Base-by-base conservation (phyloP, 1,140 invertebrate species). In the Sminthurides bifidus region DNA sequence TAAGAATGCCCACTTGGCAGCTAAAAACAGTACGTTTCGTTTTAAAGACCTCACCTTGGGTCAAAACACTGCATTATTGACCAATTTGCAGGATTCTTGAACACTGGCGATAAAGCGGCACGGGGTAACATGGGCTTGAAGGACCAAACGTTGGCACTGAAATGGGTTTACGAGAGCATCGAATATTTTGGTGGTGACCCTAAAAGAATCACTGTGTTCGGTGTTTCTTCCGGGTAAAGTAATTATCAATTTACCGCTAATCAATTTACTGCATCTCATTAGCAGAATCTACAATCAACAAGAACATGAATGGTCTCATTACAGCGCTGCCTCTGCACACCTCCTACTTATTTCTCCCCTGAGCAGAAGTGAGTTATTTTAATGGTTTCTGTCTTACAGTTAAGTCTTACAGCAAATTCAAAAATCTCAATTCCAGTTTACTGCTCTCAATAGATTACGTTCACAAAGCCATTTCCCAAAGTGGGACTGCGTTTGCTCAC, bases 141-240 rank as follows among this genome's bases (percentile, higher is more conserved):
- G 23, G 33, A 35, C 33, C 78, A 77, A 61, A 57, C 71, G 4
- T 60, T 76, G 63, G 78, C 75, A 4, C 48, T 75, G 8, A 64
- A 70, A 60, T 75, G 74, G 74, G 67, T 78, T 10, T 66, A 69
- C 52, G 66, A 72, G 38, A 75, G 76, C 51, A 77, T 77, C n/a
- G 58, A 70, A 75, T 15, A 69, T 45, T 81, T 81, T 64, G 76
- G 77, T 27, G 79, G 80, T 3, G 74, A 79, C 64, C 67, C 73
- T 0, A 65, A 72, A 29, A 69, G 70, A 29, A 73, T 81, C 8
- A 79, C 77, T 10, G 56, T 81, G 10, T 77, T 80, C 61, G 79
- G 79, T 12, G 43, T 48, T 45, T 52, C 41, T 19, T 51, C 56
- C 19, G 56, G 55, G 44, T 48, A 48, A 48, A 17, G 12, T 12